phyloP scores from a whole-genome alignment of 2,888 invertebrate genomes.

The Diarsia mendica region DNA sequence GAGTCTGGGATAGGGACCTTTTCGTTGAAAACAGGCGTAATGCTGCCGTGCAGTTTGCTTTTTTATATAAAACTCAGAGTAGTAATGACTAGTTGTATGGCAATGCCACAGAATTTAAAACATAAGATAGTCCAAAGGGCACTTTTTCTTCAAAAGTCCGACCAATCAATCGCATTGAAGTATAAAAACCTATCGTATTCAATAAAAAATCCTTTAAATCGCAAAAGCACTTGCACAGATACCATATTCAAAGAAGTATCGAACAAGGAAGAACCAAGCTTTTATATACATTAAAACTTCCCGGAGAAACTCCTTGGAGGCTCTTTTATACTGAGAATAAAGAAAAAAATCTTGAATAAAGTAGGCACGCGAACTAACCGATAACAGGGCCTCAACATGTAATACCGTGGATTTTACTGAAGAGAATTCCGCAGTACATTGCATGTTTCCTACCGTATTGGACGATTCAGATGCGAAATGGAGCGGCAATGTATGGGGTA shows the following conservation, averaged over 20 bases:
- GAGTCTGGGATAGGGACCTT: neutral
- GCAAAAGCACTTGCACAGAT: constrained; percentile 60
- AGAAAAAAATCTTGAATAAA: constrained; percentile 59
- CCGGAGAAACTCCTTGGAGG: constrained; percentile 53
- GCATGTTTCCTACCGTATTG: constrained; percentile 18
- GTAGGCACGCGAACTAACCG: constrained; percentile 61
- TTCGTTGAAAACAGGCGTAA: neutral
- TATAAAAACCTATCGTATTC: constrained; percentile 10
- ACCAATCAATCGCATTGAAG: constrained; percentile 14
- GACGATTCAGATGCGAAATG: neutral
- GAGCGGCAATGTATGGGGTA: constrained; percentile 34
- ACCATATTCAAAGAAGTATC: constrained; percentile 67
- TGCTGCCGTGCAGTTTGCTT: no score
- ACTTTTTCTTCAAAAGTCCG: neutral
- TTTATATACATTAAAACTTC: constrained; percentile 82
- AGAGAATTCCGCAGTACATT: constrained; percentile 35
- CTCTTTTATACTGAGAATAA: constrained; percentile 59
- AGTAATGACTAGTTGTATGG: neutral
- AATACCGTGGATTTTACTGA: constrained; percentile 32
- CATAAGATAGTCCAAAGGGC: neutral
- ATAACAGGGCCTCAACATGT: constrained; percentile 43
- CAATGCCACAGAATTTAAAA: neutral
- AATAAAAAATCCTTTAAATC: constrained; percentile 48
- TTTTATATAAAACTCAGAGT: no score
- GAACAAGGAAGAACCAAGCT: constrained; percentile 71